Conservation (phyloP, 2,888 invertebrate genomes). For the Sinelater perroti region DNA sequence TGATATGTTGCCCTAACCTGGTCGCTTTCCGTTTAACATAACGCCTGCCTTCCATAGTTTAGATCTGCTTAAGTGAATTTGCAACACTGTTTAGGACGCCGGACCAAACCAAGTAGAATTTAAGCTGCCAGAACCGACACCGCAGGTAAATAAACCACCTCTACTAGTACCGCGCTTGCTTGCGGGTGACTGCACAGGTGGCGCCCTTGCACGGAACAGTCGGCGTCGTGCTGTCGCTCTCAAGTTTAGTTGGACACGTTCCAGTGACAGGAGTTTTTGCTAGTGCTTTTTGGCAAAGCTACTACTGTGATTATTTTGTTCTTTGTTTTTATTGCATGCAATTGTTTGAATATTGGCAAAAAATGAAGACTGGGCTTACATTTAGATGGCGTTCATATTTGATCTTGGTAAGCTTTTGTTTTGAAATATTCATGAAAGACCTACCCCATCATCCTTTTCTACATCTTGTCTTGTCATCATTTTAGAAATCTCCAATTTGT, state of each 20-base stretch:
- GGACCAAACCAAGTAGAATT: conserved; percentile 54
- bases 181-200: not conserved
- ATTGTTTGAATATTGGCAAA: no score
- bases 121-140: conserved; percentile 47
- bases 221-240: no score
- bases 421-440: no score
- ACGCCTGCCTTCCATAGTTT: conserved; percentile 34
- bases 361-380: no score
- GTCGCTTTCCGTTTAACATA: conserved; percentile 13
- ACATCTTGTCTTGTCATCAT: no score
- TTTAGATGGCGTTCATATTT: no score
- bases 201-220: no score
- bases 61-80: conserved; percentile 38
- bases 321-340: conserved; percentile 5
- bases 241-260: no score
- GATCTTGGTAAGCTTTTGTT: no score
- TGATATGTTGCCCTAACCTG: no score
- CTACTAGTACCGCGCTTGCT: not conserved
- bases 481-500: no score
- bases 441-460: no score
- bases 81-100: conserved; percentile 51
- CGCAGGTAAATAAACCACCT: conserved; percentile 40
- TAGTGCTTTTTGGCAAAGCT: not conserved
- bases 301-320: not conserved
- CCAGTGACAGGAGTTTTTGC: not conserved